Base-by-base conservation (phyloP, 2,888 invertebrate species). In the Aphidoletes aphidimyza region DNA sequence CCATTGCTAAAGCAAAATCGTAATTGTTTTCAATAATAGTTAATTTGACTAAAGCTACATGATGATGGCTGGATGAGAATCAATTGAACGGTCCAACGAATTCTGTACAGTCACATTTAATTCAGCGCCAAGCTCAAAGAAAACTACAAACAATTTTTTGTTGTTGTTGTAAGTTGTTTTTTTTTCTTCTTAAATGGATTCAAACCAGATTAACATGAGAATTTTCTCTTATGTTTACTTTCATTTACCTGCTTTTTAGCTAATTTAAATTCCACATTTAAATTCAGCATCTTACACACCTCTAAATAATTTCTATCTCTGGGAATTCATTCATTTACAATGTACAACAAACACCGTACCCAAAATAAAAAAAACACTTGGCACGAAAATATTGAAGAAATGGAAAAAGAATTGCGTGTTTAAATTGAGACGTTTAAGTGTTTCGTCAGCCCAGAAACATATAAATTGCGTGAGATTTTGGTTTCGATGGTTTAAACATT, bases 21-120 rank as follows among this genome's bases (percentile, higher is more conserved):
- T 81, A 37, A 81, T 81, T 81, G 81, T 81, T 37, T 81, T 81
- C 81, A 30, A 37, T 81, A 36, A 26, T 22, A 26, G 0, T 0
- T 2, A 26, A 5, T 5, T n/a, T 54, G 22, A 26, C 6, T 17
- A 19, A 17, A 19, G n/a, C 22, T n/a, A 5, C 54, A 54, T 54
- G 22, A 54, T 17, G 22, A 34, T 3, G 30, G 30, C 69, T n/a
- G n/a, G 69, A 69, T 69, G 69, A 69, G 69, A 69, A 30, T 30
- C 69, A 69, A 69, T 69, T 30, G 30, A 26, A 54, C 26, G 54
- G 54, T 54, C 54, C 54, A 54, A 26, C 54, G 54, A 54, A 30
- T 54, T 3, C 22, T 54, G 3, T 69, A 30, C 34, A 69, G 0
- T 69, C 69, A 54, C 54, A 69, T 69, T 54, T 11, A 54, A 30